Base-by-base conservation (phyloP, 2,797 vertebrate species). In the Leptatherina wallacei region DNA sequence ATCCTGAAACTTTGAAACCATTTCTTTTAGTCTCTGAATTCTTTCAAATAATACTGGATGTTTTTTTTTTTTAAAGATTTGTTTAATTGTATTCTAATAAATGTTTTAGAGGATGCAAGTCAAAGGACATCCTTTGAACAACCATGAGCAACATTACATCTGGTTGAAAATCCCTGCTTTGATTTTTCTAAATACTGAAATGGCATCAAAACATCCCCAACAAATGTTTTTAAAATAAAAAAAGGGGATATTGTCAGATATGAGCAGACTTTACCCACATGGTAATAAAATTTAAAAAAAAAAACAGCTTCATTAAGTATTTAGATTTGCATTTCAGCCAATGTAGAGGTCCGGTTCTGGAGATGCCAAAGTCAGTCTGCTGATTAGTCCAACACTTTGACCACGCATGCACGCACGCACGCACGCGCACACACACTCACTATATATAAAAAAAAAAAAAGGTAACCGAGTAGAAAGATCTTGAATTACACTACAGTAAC, bases 1-100 rank as follows among this genome's bases (percentile, higher is more conserved):
- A 47, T 30, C 61, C 49, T 60, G 65, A 63, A 47, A 75, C 68
- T 58, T 52, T 33, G 61, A 27, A 27, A 35, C 30, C 51, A 35
- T 42, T n/a, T n/a, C 27, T 33, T 60, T 82, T 29, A 52, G 33
- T 40, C 7, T 3, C 18, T 59, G 8, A 24, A 52, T 54, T 35
- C 27, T 32, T 71, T 9, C 57, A 22, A 8, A 22, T 18, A 6
- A 36, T 11, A 14, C 13, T 35, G 11, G 22, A 47, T 75, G 63
- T 62, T 69, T 18, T 27, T 13, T 16, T 5, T 54, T 13, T 27
- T 27, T 27, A 1, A 27, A 27, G n/a, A 6, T 22, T 29, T 14
- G 16, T 54, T 29, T 29, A 16, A 14, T 6, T 55, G 27, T 30
- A 7, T 29, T 51, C 49, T 9, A 51, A 8, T 24, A 24, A 12